phyloP scores from a whole-genome alignment of 2,797 vertebrate species.

The Mallotus villosus region DNA sequence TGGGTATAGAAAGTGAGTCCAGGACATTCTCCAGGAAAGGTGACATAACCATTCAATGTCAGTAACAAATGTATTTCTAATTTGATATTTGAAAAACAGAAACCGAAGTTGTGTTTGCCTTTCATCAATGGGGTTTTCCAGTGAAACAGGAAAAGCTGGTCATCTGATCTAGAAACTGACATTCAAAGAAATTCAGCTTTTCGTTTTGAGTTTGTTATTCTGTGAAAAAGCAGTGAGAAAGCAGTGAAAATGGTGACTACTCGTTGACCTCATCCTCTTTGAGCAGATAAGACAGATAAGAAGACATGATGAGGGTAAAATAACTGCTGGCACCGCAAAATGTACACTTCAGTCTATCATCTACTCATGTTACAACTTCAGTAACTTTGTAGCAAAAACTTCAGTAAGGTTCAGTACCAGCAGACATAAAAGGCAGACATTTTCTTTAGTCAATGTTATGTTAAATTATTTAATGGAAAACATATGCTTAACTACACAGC shows the following conservation, averaged over 20 bases:
- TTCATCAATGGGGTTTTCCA: not conserved
- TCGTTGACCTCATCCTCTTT: slow-evolving; percentile 12
- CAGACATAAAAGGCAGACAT: too few species aligned
- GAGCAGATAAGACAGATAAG: not conserved
- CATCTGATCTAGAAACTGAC: too few species aligned
- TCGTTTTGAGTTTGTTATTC: slow-evolving; percentile 39
- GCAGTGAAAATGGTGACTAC: slow-evolving; percentile 2
- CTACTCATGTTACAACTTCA: not conserved
- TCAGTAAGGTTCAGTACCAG: too few species aligned
- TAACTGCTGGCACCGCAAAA: not conserved
- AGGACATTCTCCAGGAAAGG: too few species aligned
- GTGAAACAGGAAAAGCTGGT: not conserved
- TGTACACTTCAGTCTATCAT: not conserved
- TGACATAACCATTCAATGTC: not conserved
- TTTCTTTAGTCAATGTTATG: too few species aligned
- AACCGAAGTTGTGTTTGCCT: not conserved
- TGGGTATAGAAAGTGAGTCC: too few species aligned
- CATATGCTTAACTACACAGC: too few species aligned
- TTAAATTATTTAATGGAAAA: too few species aligned
- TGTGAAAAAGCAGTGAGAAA: slow-evolving; percentile 4
- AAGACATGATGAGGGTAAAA: not conserved
- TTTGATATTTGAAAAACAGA: too few species aligned
- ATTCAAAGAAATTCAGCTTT: slow-evolving; percentile 16
- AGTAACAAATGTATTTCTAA: too few species aligned
- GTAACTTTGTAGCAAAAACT: not conserved